Conservation (phyloP, 2,888 invertebrate species). For the Mimachlamys varia region DNA sequence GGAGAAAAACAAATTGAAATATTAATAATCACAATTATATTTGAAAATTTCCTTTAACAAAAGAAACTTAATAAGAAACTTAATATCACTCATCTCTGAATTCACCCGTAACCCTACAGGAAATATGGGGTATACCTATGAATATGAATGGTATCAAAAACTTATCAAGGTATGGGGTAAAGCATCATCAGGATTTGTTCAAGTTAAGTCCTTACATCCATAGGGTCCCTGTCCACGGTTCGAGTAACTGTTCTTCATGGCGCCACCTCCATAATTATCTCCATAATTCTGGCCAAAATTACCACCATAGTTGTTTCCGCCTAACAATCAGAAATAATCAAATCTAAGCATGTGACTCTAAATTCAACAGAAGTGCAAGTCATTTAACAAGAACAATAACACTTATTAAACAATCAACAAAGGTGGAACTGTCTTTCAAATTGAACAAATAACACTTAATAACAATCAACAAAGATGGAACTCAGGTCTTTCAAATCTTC, state of each 20-base stretch:
- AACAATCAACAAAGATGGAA: background rate
- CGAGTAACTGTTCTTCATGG: constrained; percentile 33
- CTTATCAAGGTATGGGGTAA: background rate
- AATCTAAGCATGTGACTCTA: background rate
- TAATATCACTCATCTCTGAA: background rate
- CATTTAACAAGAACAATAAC: background rate
- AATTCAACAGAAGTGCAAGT: background rate
- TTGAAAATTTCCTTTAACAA: background rate
- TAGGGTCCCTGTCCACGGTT: constrained; percentile 28
- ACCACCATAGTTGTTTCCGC: constrained; percentile 30
- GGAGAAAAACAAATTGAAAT: background rate
- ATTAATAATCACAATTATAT: background rate
- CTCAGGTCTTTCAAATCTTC: background rate
- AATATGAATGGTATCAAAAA: background rate
- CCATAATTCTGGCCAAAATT: constrained; percentile 34
- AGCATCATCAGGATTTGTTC: background rate
- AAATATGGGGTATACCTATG: background rate
- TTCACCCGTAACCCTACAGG: background rate
- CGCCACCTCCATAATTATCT: constrained; percentile 33
- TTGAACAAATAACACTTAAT: background rate
- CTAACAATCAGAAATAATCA: background rate
- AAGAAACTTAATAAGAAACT: background rate
- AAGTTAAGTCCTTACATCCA: background rate
- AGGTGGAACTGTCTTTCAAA: too few species aligned
- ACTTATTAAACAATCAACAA: background rate